A percentile compares a stretch with the other conserved stretches of the same genome.
phyloP scores from a whole-genome alignment of 2,888 invertebrate genomes.

The Platycheirus rosarum region DNA sequence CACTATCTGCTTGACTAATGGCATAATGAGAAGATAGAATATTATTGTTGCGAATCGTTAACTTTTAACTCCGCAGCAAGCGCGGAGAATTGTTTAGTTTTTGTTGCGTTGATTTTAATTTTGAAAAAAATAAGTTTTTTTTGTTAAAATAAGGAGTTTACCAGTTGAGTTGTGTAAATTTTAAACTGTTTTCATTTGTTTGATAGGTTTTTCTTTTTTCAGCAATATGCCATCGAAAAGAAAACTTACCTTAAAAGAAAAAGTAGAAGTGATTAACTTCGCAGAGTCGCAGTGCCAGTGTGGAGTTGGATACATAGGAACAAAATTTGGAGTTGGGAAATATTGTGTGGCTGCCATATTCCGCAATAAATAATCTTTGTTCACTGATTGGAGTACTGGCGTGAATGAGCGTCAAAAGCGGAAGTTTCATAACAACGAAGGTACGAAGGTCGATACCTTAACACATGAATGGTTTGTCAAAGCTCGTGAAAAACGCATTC shows the following conservation, averaged over 20 bases:
- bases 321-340: background rate
- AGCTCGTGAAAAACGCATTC: slow-evolving; percentile 5
- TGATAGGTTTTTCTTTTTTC: background rate
- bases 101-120: too few relatives aligned
- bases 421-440: background rate
- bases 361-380: background rate
- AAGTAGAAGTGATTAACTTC: background rate
- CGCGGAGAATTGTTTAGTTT: too few relatives aligned
- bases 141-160: too few relatives aligned
- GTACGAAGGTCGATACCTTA: background rate
- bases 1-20: too few relatives aligned
- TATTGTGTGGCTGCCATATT: background rate
- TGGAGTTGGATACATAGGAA: background rate
- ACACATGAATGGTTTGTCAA: slow-evolving; percentile 12
- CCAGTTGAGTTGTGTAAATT: background rate
- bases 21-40: too few relatives aligned
- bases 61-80: too few relatives aligned
- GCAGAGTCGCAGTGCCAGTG: background rate
- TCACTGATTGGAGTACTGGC: background rate
- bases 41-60: too few relatives aligned
- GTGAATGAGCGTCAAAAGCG: background rate
- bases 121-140: too few relatives aligned
- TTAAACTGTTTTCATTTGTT: background rate
- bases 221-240: background rate
- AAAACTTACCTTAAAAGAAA: background rate